phyloP scores from a whole-genome alignment of 2,113 vertebrate genomes.

The Microcebus tavaratra region DNA sequence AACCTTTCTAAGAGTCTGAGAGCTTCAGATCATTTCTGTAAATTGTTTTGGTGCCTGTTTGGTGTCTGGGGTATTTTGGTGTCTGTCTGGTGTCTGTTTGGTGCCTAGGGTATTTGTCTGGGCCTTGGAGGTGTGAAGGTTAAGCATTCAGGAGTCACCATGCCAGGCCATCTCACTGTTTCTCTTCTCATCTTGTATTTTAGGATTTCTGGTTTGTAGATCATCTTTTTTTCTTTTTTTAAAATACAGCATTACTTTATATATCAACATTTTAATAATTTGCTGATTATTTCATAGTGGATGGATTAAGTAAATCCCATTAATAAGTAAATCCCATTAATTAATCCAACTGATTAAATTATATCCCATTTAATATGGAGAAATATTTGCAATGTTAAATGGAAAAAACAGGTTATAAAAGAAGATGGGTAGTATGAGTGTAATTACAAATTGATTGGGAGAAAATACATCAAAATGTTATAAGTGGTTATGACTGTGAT shows the following conservation, averaged over 20 bases:
- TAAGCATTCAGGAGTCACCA: neutral
- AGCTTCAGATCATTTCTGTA: neutral
- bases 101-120: neutral
- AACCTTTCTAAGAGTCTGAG: neutral
- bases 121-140: neutral
- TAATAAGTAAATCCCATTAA: too few relatives aligned
- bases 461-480: constrained; percentile 30
- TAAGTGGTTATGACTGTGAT: neutral
- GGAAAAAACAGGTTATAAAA: neutral
- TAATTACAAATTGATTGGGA: neutral
- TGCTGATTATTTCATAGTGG: neutral
- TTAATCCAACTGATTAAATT: neutral
- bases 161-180: neutral
- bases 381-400: neutral
- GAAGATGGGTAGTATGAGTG: neutral
- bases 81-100: neutral
- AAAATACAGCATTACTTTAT: neutral
- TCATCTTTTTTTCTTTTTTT: neutral
- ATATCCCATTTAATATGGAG: neutral
- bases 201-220: neutral
- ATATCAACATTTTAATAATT: neutral
- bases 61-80: neutral
- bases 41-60: neutral
- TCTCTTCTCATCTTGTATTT: neutral
- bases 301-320: neutral